A percentile compares a stretch with the other conserved stretches of the same genome.
These are phyloP conservation scores for Anadara kagoshimensis DNA, from an alignment of 1,140 invertebrate species.

Conservation along the genomic window DNA sequence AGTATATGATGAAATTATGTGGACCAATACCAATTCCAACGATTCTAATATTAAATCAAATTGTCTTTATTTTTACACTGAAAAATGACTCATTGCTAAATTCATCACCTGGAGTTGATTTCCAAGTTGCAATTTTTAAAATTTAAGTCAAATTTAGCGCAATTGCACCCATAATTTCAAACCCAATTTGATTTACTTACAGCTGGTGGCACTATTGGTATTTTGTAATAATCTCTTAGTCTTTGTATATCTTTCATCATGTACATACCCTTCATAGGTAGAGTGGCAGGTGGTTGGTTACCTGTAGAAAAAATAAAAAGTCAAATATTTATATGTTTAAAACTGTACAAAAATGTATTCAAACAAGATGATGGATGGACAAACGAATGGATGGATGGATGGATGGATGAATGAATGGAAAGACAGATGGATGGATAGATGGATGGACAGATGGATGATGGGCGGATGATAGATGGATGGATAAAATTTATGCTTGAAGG, in stretches of 20 bases:
- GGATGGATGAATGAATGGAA: neutral
- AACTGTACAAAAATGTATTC: neutral
- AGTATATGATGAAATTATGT: too few species aligned
- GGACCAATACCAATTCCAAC: too few species aligned
- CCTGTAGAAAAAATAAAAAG: conserved; percentile 43
- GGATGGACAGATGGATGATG: neutral
- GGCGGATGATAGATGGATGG: neutral
- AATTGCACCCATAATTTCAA: too few species aligned
- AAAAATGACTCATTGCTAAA: too few species aligned
- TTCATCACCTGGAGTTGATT: too few species aligned
- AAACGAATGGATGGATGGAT: neutral
- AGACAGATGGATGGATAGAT: neutral
- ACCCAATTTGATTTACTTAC: too few species aligned
- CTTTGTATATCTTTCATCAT: conserved; percentile 69
- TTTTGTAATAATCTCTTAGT: conserved; percentile 64
- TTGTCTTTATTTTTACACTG: too few species aligned
- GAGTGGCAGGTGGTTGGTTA: conserved; percentile 70
- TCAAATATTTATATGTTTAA: neutral
- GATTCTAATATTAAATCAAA: too few species aligned
- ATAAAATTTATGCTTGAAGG: neutral
- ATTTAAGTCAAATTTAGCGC: too few species aligned
- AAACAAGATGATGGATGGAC: neutral
- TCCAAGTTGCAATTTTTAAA: too few species aligned
- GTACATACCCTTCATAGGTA: conserved; percentile 70
- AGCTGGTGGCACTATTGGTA: conserved; percentile 69